Evolutionary conservation across 2,797 vertebrate genomes (phyloP), one percentile per base, ranked within the genome.

Genomic region (Melopsittacus undulatus): DNA sequence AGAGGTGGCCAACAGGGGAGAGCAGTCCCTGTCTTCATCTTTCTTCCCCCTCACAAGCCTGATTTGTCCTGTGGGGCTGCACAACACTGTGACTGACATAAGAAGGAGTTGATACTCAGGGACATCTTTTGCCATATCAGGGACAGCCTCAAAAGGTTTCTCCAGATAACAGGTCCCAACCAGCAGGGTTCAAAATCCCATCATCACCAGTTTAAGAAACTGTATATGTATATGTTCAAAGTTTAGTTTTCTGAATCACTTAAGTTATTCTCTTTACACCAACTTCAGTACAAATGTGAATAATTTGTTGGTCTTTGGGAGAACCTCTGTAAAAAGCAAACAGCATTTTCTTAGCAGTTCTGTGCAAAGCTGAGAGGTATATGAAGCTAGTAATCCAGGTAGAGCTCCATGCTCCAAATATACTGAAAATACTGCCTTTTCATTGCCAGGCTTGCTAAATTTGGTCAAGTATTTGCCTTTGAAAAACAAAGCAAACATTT

Each of bases 31-130:
- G 34, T 18, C 30, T 88, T 72, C 36, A 59, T 27, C 26, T 42
- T 61, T 34, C 19, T 36, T 54, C 10, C 38, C 13, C 15, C 29
- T 83, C 38, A 20, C 29, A 77, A 20, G 32, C 7, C 54, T 49
- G n/a, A 10, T 67, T 18, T 49, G 34, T 52, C 26, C 20, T 38
- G 30, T 42, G 48, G 69, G n/a, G 15, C 52, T 80, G 73, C 29
- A 45, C 20, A 49, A 4, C 15, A 18, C 61, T 0, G 0, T 9
- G 26, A 46, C 43, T 32, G 16, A 66, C 11, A 13, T 27, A 11
- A 78, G 24, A n/a, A 72, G 20, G 38, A 6, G 32, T 3, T n/a
- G 36, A 34, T 63, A 24, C n/a, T 72, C n/a, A 27, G 48, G 19
- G 40, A 43, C 52, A 46, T 30, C 17, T 76, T 89, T 52, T 27